Conservation (phyloP, 2,113 vertebrate species). For the Zosterops borbonicus region DNA sequence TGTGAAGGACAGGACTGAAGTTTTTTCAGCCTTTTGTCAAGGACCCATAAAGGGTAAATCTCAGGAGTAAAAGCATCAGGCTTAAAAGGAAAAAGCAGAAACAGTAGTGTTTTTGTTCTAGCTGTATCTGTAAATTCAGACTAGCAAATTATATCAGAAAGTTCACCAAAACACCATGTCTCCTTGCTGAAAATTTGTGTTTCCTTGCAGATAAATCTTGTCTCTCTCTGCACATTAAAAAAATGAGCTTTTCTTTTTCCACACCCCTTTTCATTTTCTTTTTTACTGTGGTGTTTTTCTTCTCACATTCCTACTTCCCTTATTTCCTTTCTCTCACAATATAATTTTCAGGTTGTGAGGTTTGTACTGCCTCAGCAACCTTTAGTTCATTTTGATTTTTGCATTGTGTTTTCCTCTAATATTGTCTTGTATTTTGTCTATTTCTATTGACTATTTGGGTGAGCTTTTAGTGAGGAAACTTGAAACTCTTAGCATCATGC, state of each 20-base stretch:
- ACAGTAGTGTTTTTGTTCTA: neutral
- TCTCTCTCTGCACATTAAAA: neutral
- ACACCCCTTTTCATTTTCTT: neutral
- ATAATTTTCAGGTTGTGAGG: neutral
- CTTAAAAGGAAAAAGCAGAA: neutral
- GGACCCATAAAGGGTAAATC: neutral
- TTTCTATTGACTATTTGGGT: neutral
- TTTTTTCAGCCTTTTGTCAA: neutral
- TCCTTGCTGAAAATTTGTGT: neutral
- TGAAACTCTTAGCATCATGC: neutral
- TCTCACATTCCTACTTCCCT: neutral
- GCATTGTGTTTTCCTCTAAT: neutral
- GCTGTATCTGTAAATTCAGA: neutral
- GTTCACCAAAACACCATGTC: neutral
- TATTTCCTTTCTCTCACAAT: neutral
- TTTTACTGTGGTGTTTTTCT: neutral
- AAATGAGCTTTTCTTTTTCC: neutral
- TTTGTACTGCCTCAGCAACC: neutral
- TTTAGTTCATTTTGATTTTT: neutral
- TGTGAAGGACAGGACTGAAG: neutral
- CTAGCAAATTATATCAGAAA: neutral
- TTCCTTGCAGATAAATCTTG: neutral
- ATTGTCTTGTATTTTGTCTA: neutral
- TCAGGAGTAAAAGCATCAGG: neutral
- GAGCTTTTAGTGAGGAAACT: neutral